phyloP scores from a whole-genome alignment of 2,113 vertebrate genomes.

The Jacana jacana region DNA sequence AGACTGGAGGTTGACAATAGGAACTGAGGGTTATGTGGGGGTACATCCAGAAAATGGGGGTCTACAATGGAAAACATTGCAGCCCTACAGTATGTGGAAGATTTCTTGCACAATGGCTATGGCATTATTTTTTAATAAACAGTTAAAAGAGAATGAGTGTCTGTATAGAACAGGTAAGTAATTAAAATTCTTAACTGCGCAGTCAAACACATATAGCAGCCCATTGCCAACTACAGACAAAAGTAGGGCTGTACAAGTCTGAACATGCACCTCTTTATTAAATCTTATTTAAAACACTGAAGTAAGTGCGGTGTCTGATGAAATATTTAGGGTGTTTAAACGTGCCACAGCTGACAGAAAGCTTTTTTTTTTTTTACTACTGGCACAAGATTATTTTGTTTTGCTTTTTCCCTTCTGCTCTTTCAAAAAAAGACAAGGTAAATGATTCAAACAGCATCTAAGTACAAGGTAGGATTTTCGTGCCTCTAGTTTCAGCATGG shows the following conservation, averaged over 20 bases:
- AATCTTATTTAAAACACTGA: slow-evolving; percentile 86
- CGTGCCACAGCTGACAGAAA: slow-evolving; percentile 70
- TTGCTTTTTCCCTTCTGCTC: neutral
- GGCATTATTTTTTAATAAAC: slow-evolving; percentile 49
- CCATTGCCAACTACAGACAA: slow-evolving; percentile 76
- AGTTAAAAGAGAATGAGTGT: slow-evolving; percentile 71
- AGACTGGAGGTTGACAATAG: neutral
- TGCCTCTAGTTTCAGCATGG: neutral
- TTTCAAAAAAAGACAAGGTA: neutral
- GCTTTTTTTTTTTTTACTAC: neutral
- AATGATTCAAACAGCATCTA: neutral
- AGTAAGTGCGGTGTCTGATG: slow-evolving; percentile 87
- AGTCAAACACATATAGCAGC: slow-evolving; percentile 66
- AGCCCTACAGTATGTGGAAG: neutral
- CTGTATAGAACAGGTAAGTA: slow-evolving; percentile 74
- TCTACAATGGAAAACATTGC: neutral
- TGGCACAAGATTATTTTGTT: neutral
- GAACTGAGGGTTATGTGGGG: neutral
- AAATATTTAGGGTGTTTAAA: slow-evolving; percentile 81
- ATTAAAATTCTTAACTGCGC: slow-evolving; percentile 65
- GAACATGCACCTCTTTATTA: slow-evolving; percentile 86
- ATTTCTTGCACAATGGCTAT: neutral
- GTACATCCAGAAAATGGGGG: neutral
- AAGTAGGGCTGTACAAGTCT: slow-evolving; percentile 74
- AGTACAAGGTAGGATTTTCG: neutral